phyloP scores from a whole-genome alignment of 2,888 invertebrate species.

The Erynnis tages region DNA sequence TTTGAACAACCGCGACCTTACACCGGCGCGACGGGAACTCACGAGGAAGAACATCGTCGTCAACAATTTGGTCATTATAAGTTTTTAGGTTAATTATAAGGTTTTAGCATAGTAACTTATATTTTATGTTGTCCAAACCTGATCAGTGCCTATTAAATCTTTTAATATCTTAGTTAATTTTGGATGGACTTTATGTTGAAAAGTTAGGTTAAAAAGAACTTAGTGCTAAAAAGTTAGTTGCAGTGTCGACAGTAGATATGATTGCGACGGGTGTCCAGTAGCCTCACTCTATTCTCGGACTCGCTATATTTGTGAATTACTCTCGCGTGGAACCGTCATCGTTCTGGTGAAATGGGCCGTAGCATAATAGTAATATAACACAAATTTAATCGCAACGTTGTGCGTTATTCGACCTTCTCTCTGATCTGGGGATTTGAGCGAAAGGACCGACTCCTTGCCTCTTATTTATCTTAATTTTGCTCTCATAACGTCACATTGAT shows the following conservation, averaged over 20 bases:
- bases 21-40: too few species aligned
- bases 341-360: constrained; percentile 56
- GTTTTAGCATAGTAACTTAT: too few species aligned
- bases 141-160: too few species aligned
- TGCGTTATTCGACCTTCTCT: constrained; percentile 49
- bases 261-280: constrained; percentile 63
- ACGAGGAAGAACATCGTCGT: too few species aligned
- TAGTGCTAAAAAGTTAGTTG: constrained; percentile 48
- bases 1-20: too few species aligned
- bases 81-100: too few species aligned
- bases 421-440: constrained; percentile 48
- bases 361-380: constrained; percentile 48
- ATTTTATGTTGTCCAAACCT: too few species aligned
- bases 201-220: too few species aligned
- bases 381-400: constrained; percentile 41
- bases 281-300: constrained; percentile 80
- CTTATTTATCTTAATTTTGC: constrained; percentile 78
- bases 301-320: constrained; percentile 79
- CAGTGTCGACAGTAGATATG: constrained; percentile 65
- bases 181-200: too few species aligned
- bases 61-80: too few species aligned
- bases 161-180: too few species aligned
- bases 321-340: constrained; percentile 61
- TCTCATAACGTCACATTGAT: constrained; percentile 56
- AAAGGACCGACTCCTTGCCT: constrained; percentile 73